These are phyloP conservation scores for Popillia japonica DNA, from an alignment of 1,140 invertebrate genomes.

Conservation along the genomic window DNA sequence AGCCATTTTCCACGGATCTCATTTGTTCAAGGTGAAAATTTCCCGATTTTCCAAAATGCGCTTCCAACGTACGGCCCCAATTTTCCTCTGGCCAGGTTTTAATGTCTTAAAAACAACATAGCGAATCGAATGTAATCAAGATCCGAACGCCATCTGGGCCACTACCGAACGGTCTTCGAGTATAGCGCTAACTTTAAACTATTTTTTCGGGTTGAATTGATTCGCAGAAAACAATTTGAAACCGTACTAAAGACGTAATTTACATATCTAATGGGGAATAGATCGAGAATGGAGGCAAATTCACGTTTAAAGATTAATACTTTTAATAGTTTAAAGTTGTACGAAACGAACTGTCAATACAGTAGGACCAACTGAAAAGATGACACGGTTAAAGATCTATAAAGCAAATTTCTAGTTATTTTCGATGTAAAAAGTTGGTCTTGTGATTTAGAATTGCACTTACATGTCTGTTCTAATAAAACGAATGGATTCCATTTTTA, in stretches of 20 bases:
- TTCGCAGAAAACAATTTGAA: background rate
- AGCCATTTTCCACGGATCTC: conserved; percentile 67
- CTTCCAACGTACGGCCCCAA: background rate
- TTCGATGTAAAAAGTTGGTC: background rate
- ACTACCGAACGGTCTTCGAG: background rate
- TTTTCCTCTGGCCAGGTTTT: conserved; percentile 32
- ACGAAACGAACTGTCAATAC: background rate
- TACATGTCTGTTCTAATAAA: background rate
- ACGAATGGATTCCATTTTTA: background rate
- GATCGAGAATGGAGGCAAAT: background rate
- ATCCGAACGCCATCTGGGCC: conserved; percentile 29
- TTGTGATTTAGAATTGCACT: background rate
- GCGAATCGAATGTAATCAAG: conserved; percentile 42
- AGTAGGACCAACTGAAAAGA: background rate
- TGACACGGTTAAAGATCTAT: background rate
- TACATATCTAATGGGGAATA: background rate
- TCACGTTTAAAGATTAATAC: background rate
- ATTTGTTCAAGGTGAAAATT: conserved; percentile 54
- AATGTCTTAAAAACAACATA: conserved; percentile 40
- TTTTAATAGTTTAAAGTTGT: conserved; percentile 6
- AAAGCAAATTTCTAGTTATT: background rate
- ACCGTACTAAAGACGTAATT: background rate
- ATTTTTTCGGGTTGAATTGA: background rate
- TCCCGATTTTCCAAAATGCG: conserved; percentile 8
- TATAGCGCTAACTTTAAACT: conserved; percentile 21